Percentiles rank a stretch among this genome's conserved stretches.
Evolutionary conservation across 2,797 vertebrate species (phyloP).

Genomic region (Knipowitschia caucasica): DNA sequence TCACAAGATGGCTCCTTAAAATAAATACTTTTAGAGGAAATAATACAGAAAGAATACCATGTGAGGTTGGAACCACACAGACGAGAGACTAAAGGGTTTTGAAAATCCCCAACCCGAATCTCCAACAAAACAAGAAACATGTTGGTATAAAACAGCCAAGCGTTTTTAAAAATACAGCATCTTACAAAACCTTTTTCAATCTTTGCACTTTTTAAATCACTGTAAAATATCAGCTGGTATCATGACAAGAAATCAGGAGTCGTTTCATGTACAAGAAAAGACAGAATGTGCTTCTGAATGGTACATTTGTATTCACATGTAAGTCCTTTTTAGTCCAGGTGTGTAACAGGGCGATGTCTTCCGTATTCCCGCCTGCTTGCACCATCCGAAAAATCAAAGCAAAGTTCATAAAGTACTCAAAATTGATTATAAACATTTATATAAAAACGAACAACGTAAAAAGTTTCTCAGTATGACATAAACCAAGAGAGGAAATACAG

Average conservation of each 20-base stretch:
- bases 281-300: slow-evolving; percentile 78
- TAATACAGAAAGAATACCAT: slow-evolving; percentile 72
- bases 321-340: slow-evolving; percentile 45
- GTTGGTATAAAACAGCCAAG: slow-evolving; percentile 79
- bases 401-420: slow-evolving; percentile 50
- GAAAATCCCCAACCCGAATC: slow-evolving; percentile 66
- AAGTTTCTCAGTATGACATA: slow-evolving; percentile 29
- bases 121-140: slow-evolving; percentile 50
- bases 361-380: slow-evolving; percentile 12
- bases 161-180: slow-evolving; percentile 81
- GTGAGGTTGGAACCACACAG: slow-evolving; percentile 71
- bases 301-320: slow-evolving; percentile 77
- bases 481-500: slow-evolving; percentile 48
- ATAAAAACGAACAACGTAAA: slow-evolving; percentile 53
- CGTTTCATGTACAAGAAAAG: slow-evolving; percentile 64
- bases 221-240: slow-evolving; percentile 83
- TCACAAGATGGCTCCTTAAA: slow-evolving; percentile 71
- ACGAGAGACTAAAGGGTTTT: slow-evolving; percentile 66
- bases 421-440: slow-evolving; percentile 63
- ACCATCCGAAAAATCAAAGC: slow-evolving; percentile 36
- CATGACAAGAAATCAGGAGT: slow-evolving; percentile 72
- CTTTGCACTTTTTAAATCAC: slow-evolving; percentile 71
- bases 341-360: slow-evolving; percentile 42
- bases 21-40: slow-evolving; percentile 83
- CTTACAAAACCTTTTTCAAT: slow-evolving; percentile 71